A percentile compares a stretch with the other conserved stretches of the same genome.
phyloP scores from a whole-genome alignment of 2,888 invertebrate genomes.

The Lordiphosa andalusiaca region DNA sequence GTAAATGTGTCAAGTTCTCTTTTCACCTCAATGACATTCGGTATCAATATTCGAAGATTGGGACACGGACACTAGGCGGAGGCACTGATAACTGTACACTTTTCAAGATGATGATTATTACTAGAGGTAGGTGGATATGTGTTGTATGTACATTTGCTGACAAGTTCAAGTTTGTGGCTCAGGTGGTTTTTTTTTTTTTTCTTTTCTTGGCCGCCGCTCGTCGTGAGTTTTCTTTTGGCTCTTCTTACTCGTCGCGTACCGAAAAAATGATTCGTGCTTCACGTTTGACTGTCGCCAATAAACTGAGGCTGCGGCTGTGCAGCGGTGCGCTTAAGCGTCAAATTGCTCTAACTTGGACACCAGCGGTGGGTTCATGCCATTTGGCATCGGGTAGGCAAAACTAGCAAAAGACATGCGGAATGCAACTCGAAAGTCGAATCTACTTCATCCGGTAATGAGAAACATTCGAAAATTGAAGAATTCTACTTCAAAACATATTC shows the following conservation, averaged over 20 bases:
- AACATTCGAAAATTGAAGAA: too few relatives aligned
- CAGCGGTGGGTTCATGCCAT: constrained; percentile 3
- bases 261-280: constrained; percentile 60
- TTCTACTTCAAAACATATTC: too few relatives aligned
- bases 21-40: constrained; percentile 9
- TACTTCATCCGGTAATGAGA: too few relatives aligned
- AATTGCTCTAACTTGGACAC: constrained; percentile 55
- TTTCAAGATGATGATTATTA: background rate
- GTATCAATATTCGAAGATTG: constrained; percentile 4
- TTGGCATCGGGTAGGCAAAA: constrained; percentile 16
- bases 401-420: background rate
- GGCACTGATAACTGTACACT: constrained; percentile 3
- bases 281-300: constrained; percentile 75
- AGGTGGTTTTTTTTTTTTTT: constrained; percentile 48
- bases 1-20: constrained; percentile 7
- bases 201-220: constrained; percentile 11
- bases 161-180: constrained; percentile 77
- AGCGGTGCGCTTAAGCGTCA: constrained; percentile 71
- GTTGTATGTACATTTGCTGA: constrained; percentile 14
- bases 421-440: too few relatives aligned
- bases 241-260: constrained; percentile 24
- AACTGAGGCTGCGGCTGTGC: constrained; percentile 76
- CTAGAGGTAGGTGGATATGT: constrained; percentile 18
- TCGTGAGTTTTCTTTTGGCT: constrained; percentile 2
- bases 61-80: constrained; percentile 15